Evolutionary conservation across 2,113 vertebrate genomes (phyloP).

Genomic region (Cyanoderma ruficeps): DNA sequence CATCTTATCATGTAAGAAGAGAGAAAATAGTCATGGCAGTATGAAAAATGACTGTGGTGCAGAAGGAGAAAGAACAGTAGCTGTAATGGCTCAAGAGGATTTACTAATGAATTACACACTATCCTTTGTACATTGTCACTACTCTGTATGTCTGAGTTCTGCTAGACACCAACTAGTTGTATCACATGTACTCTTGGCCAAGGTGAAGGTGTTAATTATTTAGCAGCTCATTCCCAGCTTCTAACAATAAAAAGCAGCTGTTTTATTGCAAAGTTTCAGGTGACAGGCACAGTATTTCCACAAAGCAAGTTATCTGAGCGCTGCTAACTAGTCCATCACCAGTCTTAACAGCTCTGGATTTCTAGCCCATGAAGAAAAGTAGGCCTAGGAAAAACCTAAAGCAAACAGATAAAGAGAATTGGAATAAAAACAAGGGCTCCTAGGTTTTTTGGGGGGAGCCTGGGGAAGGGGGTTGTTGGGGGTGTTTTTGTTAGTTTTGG

Average conservation of each 20-base stretch:
- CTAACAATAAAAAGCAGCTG: neutral
- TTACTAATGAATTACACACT: neutral
- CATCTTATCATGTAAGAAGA: neutral
- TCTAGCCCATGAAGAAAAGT: neutral
- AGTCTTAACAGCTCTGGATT: neutral
- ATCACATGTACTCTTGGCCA: neutral
- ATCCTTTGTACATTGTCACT: neutral
- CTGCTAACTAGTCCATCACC: neutral
- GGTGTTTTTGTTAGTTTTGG: neutral
- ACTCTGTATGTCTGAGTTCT: fast-evolving
- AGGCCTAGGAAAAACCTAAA: neutral
- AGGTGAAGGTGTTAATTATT: neutral
- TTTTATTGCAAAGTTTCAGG: neutral
- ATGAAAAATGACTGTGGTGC: neutral
- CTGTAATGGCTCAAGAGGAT: neutral
- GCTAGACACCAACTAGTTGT: neutral
- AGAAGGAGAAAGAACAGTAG: neutral
- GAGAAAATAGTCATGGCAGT: neutral
- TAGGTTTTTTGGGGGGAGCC: neutral
- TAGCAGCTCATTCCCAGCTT: neutral
- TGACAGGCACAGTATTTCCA: neutral
- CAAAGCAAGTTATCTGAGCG: neutral
- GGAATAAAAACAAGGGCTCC: neutral
- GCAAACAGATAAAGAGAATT: neutral
- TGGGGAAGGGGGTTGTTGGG: neutral